phyloP scores from a whole-genome alignment of 2,113 vertebrate genomes.

The Puffinus mauretanicus region DNA sequence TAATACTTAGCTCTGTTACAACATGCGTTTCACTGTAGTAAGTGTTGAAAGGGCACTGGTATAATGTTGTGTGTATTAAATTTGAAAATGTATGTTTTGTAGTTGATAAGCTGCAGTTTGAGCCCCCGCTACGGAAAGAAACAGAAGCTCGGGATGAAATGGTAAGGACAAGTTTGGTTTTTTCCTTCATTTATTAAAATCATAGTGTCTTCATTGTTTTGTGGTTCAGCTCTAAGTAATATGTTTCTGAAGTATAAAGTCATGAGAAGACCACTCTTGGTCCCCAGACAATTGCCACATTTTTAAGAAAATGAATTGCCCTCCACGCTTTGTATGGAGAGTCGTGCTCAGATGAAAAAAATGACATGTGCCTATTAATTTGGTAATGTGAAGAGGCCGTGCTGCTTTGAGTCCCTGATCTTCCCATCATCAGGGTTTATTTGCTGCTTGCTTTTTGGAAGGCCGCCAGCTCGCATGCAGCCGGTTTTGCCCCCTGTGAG shows the following conservation, averaged over 20 bases:
- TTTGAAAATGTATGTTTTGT: conserved; percentile 20
- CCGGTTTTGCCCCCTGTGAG: neutral
- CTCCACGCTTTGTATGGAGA: neutral
- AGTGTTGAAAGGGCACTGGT: neutral
- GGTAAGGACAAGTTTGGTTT: conserved; percentile 68
- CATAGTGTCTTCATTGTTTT: neutral
- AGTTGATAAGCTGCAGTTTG: conserved; percentile 95
- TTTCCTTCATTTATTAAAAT: neutral
- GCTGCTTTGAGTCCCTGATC: neutral
- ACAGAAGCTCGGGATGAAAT: conserved; percentile 94
- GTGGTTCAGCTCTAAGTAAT: neutral
- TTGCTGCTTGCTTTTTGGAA: neutral
- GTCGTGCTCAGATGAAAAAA: neutral
- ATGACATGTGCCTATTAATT: neutral
- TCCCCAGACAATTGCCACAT: neutral
- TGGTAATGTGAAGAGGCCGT: neutral
- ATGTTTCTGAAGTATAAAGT: neutral
- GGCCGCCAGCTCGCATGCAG: neutral
- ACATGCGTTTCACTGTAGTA: neutral
- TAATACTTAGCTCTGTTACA: neutral
- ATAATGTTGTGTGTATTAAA: neutral
- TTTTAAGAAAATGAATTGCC: neutral
- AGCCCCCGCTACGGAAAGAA: conserved; percentile 90
- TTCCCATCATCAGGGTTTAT: neutral
- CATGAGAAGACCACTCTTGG: neutral